phyloP scores from a whole-genome alignment of 2,888 invertebrate species.

The Celastrina argiolus region DNA sequence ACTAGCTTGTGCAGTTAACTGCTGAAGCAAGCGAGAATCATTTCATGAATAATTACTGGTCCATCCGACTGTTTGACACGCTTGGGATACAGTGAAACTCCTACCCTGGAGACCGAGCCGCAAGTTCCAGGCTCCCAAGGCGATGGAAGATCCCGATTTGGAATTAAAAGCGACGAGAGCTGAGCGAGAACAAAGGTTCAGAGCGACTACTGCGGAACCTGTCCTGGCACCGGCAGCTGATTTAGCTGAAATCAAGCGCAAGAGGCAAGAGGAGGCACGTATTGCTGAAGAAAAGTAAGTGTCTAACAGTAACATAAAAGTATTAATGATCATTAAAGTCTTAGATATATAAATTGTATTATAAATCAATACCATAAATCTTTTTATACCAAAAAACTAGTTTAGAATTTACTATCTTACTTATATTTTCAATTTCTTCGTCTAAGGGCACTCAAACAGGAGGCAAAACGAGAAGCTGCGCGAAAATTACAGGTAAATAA shows the following conservation, averaged over 20 bases:
- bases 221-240: conserved; percentile 70
- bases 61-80: conserved; percentile 45
- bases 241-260: conserved; percentile 73
- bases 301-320: neutral
- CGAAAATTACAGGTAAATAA: conserved; percentile 64
- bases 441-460: conserved; percentile 71
- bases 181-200: conserved; percentile 78
- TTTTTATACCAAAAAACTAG: neutral
- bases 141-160: conserved; percentile 77
- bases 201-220: conserved; percentile 71
- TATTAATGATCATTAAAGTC: neutral
- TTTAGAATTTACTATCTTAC: neutral
- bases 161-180: conserved; percentile 81
- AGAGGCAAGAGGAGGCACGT: conserved; percentile 80
- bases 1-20: conserved; percentile 38
- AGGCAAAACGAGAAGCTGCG: conserved; percentile 72
- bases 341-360: no score
- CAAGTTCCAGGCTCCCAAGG: conserved; percentile 80
- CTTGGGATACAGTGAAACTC: conserved; percentile 78
- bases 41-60: conserved; percentile 52
- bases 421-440: neutral
- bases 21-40: conserved; percentile 35
- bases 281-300: conserved; percentile 79
- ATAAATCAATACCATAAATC: no score
- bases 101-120: conserved; percentile 83